Conservation (phyloP, 2,888 invertebrate species). For the Aspidiotus destructor region DNA sequence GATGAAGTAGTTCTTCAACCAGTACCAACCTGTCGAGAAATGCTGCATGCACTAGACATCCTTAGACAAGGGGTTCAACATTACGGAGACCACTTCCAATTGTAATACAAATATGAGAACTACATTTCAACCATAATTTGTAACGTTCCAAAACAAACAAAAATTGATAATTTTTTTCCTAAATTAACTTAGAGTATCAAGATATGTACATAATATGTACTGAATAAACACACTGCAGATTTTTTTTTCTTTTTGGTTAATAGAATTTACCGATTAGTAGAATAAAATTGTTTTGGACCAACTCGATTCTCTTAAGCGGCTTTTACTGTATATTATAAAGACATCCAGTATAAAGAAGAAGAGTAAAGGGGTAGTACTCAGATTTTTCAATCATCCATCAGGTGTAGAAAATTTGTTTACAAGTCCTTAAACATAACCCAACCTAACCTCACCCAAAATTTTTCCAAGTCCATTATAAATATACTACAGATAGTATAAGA, state of each 20-base stretch:
- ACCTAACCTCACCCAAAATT: no score
- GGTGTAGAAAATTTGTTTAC: no score
- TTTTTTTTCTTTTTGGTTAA: no score
- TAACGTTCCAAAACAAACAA: conserved; percentile 1
- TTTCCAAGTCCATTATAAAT: no score
- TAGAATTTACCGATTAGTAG: conserved; percentile 1
- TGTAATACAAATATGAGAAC: neutral
- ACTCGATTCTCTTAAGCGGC: conserved; percentile 2
- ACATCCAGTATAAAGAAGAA: no score
- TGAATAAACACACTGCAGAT: no score
- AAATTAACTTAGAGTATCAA: neutral
- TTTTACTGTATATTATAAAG: neutral
- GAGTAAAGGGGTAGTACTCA: no score
- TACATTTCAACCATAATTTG: neutral
- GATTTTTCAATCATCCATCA: no score
- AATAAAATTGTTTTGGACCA: neutral
- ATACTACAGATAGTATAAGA: no score
- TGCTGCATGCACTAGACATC: neutral
- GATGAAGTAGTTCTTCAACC: neutral
- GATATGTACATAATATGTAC: no score
- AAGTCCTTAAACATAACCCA: no score
- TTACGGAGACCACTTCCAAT: neutral
- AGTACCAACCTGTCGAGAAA: neutral
- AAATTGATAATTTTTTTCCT: neutral
- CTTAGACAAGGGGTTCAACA: conserved; percentile 1